Evolutionary conservation across 2,888 invertebrate species (phyloP), one percentile per base, ranked within the genome.

Genomic region (Lucinisca nassula): DNA sequence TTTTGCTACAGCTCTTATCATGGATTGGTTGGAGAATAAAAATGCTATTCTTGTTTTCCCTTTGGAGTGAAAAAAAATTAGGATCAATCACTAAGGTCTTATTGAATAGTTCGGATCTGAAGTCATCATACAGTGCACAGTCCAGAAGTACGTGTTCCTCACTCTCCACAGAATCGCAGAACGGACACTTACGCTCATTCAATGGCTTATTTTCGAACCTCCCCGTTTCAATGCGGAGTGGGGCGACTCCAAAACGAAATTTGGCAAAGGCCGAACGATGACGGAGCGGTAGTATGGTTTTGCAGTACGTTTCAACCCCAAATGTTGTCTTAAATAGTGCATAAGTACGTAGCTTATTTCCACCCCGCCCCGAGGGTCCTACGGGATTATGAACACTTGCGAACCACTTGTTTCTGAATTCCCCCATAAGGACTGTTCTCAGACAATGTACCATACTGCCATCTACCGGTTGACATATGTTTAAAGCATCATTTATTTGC

Each of bases 161-260:
- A 17, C n/a, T n/a, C 45, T 45, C 74, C 1, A 74, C 45, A 24
- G 10, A 12, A 30, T 17, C 12, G 27, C 74, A 74, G 45, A 45
- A 45, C 8, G 45, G 45, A 45, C 74, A 74, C 1, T 45, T 74
- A 24, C 74, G 40, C 21, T 74, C 14, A 45, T 45, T 45, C 8
- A 74, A n/a, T 0, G 30, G 45, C 45, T 45, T 17, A 45, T 74
- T 38, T 74, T 74, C 74, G 27, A 45, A 24, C 27, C 74, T 74
- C 14, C 72, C 72, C 37, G 72, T 72, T 72, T 72, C 72, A 38
- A 72, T 35, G 21, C 72, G 35, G 8, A 72, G 40, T 35, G 72
- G 72, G 1, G 40, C 72, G n/a, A 72, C 72, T 37, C 72, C 38
- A 72, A n/a, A 2, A 24, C 37, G 35, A 37, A 72, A 72, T n/a